Evolutionary conservation across 2,888 invertebrate species (phyloP).

Genomic region (Apamea sordens): DNA sequence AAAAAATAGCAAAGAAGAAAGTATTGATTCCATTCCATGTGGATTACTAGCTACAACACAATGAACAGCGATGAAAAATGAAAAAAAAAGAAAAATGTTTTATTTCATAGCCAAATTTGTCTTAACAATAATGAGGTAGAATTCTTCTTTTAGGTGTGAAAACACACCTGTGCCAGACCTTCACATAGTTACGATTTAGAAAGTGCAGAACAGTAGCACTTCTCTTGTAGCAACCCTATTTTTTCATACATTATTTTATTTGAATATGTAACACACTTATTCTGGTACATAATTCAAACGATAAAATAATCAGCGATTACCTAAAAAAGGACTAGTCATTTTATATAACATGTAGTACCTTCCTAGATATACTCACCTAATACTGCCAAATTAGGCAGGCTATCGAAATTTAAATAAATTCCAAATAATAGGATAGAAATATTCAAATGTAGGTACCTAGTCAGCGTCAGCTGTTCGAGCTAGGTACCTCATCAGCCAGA

Average conservation of each 20-base stretch:
- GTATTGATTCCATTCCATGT: not conserved
- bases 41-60: no score
- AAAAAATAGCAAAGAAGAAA: not conserved
- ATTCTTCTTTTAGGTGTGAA: no score
- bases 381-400: not conserved
- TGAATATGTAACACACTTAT: not conserved
- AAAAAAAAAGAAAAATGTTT: no score
- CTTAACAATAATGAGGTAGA: no score
- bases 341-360: not conserved
- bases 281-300: not conserved
- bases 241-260: not conserved
- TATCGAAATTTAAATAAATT: not conserved
- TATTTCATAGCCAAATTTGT: no score
- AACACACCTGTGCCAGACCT: not conserved
- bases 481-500: not conserved
- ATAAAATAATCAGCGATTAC: not conserved
- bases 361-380: not conserved
- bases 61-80: no score
- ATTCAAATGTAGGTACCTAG: not conserved
- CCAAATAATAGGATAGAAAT: not conserved
- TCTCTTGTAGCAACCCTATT: not conserved
- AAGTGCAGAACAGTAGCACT: slow-evolving; percentile 18
- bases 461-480: slow-evolving; percentile 37
- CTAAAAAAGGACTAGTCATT: not conserved
- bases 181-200: slow-evolving; percentile 18